phyloP scores from a whole-genome alignment of 2,797 vertebrate species.

The Spondyliosoma cantharus region DNA sequence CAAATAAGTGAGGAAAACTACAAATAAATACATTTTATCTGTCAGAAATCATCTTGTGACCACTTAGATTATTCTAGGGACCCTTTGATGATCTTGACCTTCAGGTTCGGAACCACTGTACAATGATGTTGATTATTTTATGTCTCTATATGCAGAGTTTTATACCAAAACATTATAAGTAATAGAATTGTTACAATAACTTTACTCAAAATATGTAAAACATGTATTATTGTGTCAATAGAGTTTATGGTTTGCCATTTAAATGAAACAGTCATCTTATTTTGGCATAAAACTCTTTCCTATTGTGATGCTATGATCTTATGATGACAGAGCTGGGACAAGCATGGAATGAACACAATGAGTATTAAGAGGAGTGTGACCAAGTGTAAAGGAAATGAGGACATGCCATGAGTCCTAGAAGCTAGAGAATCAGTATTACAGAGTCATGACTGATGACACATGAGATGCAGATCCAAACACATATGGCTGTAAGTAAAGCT shows the following conservation, averaged over 20 bases:
- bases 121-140: not conserved
- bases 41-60: not conserved
- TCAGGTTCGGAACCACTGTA: slow-evolving; percentile 40
- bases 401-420: slow-evolving; percentile 21
- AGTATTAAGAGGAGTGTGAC: slow-evolving; percentile 3
- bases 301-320: not conserved
- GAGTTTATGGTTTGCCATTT: slow-evolving; percentile 1
- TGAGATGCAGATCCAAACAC: slow-evolving; percentile 53
- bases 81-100: not conserved
- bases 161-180: slow-evolving; percentile 14
- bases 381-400: slow-evolving; percentile 12
- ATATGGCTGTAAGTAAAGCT: slow-evolving; percentile 45
- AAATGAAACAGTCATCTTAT: not conserved
- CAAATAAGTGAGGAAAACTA: not conserved
- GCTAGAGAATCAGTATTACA: slow-evolving; percentile 20
- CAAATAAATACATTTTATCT: too few relatives aligned
- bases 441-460: slow-evolving; percentile 56
- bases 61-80: not conserved
- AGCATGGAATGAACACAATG: slow-evolving; percentile 24
- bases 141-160: slow-evolving; percentile 17
- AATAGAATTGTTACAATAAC: not conserved
- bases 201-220: not conserved
- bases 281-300: slow-evolving; percentile 47
- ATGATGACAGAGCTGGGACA: slow-evolving; percentile 1
- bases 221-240: not conserved